Evolutionary conservation across 2,797 vertebrate species (phyloP).

Genomic region (Sus cebifrons): DNA sequence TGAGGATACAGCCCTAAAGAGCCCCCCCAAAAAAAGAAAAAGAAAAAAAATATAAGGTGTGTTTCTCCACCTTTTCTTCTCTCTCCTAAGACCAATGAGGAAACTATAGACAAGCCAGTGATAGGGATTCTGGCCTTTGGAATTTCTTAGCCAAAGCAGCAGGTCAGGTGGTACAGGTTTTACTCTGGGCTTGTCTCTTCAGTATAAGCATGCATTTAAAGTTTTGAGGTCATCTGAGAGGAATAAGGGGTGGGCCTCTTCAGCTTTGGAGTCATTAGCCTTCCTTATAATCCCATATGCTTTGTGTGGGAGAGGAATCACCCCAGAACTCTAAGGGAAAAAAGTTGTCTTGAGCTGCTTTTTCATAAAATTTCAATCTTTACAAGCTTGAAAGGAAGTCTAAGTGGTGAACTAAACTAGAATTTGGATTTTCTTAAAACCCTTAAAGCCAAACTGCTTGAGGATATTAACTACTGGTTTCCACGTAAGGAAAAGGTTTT

Average conservation of each 20-base stretch:
- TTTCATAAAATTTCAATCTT: neutral
- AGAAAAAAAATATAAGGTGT: neutral
- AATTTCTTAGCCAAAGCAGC: neutral
- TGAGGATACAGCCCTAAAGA: too few relatives aligned
- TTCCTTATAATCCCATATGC: neutral
- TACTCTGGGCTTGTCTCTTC: neutral
- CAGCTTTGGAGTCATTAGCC: neutral
- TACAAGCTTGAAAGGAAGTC: neutral
- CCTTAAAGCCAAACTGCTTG: neutral
- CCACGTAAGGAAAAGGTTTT: neutral
- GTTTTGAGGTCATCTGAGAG: neutral
- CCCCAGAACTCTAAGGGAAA: neutral
- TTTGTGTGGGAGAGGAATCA: conserved; percentile 29
- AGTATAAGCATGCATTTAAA: neutral
- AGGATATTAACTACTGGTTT: neutral
- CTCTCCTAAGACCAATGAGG: neutral
- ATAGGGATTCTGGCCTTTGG: too few relatives aligned
- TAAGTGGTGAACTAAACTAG: conserved; percentile 11
- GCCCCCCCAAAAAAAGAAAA: too few relatives aligned
- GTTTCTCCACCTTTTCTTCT: conserved; percentile 12
- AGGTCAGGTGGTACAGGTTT: neutral
- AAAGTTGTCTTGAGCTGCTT: neutral
- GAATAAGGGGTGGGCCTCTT: neutral
- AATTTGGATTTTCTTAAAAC: neutral
- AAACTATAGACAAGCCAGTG: neutral